Evolutionary conservation across 2,113 vertebrate genomes (phyloP), one percentile per base, ranked within the genome.

Genomic region (Etheostoma cragini): DNA sequence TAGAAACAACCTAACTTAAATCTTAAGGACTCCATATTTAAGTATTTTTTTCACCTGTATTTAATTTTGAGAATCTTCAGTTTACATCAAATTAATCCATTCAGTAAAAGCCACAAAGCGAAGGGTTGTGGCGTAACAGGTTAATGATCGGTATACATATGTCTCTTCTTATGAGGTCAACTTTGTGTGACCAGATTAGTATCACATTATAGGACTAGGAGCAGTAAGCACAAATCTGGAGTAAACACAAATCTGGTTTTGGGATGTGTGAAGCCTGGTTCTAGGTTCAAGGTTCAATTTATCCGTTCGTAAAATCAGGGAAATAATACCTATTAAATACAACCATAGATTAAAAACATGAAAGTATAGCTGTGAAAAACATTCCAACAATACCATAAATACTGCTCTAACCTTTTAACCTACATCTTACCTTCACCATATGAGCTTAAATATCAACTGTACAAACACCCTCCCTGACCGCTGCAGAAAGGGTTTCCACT

Each of bases 201-300:
- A 82, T 91, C 84, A 86, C 65, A 87, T 93, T 76, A 78, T 84
- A 70, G 74, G 90, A 89, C 88, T 85, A 89, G 53, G 21, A 84
- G n/a, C n/a, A n/a, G 42, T 64, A 12, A 84, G 84, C 17, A 84
- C 46, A 87, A 68, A 77, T 63, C 49, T 46, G 69, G 45, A n/a
- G 42, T 64, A 12, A 84, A 85, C 17, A 84, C 46, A 87, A 68
- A 77, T 63, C 49, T 46, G 69, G 45, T 70, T 78, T 85, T 12
- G 3, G 30, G 54, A 78, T 72, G 30, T 71, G 42, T 75, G 17
- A 61, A 74, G 49, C 30, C 62, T 57, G 16, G 30, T 69, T 71
- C 19, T 47, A 24, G 15, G 24, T 69, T 67, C 19, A 52, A 24
- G 17, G 24, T 70, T 63, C 33, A 75, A 69, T 67, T 12, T 26